These are phyloP conservation scores for Onychomys torridus DNA, from an alignment of 2,797 vertebrate genomes.

Conservation along the genomic window DNA sequence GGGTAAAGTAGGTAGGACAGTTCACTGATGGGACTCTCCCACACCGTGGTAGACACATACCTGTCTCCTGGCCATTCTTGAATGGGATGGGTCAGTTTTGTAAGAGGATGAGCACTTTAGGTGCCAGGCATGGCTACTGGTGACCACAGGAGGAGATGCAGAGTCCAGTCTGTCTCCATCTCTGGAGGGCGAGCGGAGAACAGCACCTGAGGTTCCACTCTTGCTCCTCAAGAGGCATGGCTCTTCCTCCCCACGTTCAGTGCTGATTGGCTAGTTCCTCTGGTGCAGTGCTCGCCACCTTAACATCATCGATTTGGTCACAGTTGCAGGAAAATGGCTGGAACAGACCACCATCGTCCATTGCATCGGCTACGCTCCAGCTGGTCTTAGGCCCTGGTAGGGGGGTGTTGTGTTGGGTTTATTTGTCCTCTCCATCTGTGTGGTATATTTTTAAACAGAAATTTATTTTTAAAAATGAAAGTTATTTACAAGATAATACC, in stretches of 20 bases:
- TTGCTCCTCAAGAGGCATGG: no score
- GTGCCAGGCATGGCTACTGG: background rate
- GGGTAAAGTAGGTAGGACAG: background rate
- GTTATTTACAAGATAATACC: slow-evolving; percentile 84
- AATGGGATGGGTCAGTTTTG: background rate
- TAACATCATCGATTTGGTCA: slow-evolving; percentile 79
- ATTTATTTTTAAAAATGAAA: slow-evolving; percentile 88
- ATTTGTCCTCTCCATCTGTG: slow-evolving; percentile 70
- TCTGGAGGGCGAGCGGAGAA: background rate
- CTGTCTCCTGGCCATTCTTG: background rate
- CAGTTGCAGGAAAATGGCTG: slow-evolving; percentile 78
- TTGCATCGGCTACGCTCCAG: background rate
- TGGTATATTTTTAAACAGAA: slow-evolving; percentile 86
- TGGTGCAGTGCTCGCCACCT: slow-evolving; percentile 66
- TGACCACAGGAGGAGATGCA: fast-evolving
- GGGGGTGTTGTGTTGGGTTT: slow-evolving; percentile 43
- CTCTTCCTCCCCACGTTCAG: slow-evolving; percentile 33
- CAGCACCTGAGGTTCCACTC: background rate
- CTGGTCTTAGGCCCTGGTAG: background rate
- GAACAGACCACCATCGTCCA: background rate
- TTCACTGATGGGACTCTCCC: background rate
- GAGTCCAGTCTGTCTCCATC: background rate
- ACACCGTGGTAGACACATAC: fast-evolving
- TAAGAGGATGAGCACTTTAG: background rate
- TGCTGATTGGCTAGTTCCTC: slow-evolving; percentile 68